Conservation (phyloP, 2,888 invertebrate species). For the Clivina fossor region DNA sequence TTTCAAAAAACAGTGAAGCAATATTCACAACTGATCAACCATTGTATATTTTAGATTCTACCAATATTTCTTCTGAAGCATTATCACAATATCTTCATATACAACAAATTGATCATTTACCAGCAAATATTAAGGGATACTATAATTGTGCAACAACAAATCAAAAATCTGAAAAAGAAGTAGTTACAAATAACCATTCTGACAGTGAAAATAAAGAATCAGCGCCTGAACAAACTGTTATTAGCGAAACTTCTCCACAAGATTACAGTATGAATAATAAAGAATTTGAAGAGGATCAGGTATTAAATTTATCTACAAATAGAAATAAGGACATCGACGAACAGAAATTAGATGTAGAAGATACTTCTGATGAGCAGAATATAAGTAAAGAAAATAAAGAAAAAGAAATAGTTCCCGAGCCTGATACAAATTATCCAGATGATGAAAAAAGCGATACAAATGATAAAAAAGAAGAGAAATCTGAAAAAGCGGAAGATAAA, state of each 20-base stretch:
- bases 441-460: no score
- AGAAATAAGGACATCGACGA: conserved; percentile 20
- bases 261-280: conserved; percentile 15
- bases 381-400: neutral
- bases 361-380: conserved; percentile 11
- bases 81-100: conserved; percentile 22
- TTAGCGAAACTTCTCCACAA: conserved; percentile 9
- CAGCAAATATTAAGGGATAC: conserved; percentile 26
- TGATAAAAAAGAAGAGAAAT: no score
- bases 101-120: conserved; percentile 20
- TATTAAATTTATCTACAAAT: conserved; percentile 23
- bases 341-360: conserved; percentile 15
- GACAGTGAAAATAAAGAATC: no score
- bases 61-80: conserved; percentile 22
- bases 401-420: no score
- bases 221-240: neutral
- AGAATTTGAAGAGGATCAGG: conserved; percentile 13
- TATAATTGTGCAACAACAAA: conserved; percentile 10
- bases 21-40: neutral
- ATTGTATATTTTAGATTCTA: conserved; percentile 22
- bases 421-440: no score
- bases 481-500: no score
- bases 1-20: conserved; percentile 1
- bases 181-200: no score
- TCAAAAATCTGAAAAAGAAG: conserved; percentile 1